Conservation (phyloP, 2,888 invertebrate genomes). For the Ecdyonurus torrentis region DNA sequence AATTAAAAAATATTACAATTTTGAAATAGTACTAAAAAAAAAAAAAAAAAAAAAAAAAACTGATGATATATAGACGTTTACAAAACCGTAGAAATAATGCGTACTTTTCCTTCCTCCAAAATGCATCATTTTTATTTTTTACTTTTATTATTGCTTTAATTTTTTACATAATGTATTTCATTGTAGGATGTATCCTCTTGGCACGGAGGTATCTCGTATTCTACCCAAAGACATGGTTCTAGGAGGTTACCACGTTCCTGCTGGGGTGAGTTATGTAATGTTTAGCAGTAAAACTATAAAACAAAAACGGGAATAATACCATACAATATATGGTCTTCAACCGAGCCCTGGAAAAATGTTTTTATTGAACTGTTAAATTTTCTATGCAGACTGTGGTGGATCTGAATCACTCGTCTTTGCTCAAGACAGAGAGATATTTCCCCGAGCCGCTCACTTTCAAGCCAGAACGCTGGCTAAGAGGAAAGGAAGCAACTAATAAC, state of each 20-base stretch:
- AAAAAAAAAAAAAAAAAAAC: too few species aligned
- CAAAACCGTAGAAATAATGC: too few species aligned
- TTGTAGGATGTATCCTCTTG: slow-evolving; percentile 18
- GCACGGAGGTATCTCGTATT: slow-evolving; percentile 18
- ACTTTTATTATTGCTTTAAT: too few species aligned
- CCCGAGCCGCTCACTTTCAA: slow-evolving; percentile 22
- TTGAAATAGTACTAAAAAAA: not conserved
- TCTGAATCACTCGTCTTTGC: slow-evolving; percentile 25
- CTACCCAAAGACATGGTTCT: slow-evolving; percentile 11
- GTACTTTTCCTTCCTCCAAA: too few species aligned
- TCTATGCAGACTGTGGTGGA: slow-evolving; percentile 25
- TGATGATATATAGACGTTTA: too few species aligned
- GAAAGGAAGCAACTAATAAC: slow-evolving; percentile 20
- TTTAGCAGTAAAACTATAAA: too few species aligned
- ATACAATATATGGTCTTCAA: too few species aligned
- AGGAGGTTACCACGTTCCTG: slow-evolving; percentile 16
- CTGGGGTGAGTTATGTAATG: slow-evolving; percentile 16
- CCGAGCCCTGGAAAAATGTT: not conserved
- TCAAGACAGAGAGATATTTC: slow-evolving; percentile 22
- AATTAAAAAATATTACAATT: not conserved
- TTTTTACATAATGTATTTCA: not conserved
- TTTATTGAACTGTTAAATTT: not conserved
- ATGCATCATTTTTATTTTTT: too few species aligned
- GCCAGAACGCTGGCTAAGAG: slow-evolving; percentile 29
- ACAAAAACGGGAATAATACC: too few species aligned